These are phyloP conservation scores for Plectrocnemia conspersa DNA, from an alignment of 1,140 invertebrate species.

Conservation along the genomic window DNA sequence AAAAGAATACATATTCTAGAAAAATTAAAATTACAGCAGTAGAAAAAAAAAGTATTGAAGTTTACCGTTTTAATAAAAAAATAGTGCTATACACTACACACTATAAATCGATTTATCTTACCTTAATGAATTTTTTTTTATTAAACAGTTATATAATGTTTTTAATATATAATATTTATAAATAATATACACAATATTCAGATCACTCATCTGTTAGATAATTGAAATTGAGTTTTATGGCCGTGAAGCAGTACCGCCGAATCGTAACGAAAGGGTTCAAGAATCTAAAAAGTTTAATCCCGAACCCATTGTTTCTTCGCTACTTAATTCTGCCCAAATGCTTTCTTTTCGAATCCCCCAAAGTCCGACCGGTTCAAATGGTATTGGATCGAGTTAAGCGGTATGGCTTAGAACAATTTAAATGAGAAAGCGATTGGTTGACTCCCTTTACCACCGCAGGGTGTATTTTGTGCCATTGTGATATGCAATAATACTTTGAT, in stretches of 20 bases:
- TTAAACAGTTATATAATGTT: no score
- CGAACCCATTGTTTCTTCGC: slow-evolving; percentile 28
- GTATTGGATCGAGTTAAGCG: slow-evolving; percentile 19
- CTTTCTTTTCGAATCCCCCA: slow-evolving; percentile 23
- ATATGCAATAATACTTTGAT: neutral
- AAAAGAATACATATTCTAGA: no score
- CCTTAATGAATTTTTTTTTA: no score
- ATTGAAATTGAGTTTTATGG: slow-evolving; percentile 36
- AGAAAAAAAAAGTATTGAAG: no score
- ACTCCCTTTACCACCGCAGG: neutral
- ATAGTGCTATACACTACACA: no score
- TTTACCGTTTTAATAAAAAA: no score
- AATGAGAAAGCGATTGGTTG: slow-evolving; percentile 8
- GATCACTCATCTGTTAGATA: slow-evolving; percentile 21
- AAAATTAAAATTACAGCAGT: no score
- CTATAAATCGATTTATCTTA: no score
- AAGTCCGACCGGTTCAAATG: neutral
- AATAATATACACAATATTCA: neutral
- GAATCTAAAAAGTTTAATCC: slow-evolving; percentile 34
- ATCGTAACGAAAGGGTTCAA: slow-evolving; percentile 31
- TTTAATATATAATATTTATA: no score
- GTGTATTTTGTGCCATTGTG: neutral
- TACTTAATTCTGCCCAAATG: slow-evolving; percentile 25
- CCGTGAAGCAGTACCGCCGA: slow-evolving; percentile 15
- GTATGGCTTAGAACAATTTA: slow-evolving; percentile 14